These are phyloP conservation scores for Trachops cirrhosus DNA, from an alignment of 2,797 vertebrate species.

Conservation along the genomic window DNA sequence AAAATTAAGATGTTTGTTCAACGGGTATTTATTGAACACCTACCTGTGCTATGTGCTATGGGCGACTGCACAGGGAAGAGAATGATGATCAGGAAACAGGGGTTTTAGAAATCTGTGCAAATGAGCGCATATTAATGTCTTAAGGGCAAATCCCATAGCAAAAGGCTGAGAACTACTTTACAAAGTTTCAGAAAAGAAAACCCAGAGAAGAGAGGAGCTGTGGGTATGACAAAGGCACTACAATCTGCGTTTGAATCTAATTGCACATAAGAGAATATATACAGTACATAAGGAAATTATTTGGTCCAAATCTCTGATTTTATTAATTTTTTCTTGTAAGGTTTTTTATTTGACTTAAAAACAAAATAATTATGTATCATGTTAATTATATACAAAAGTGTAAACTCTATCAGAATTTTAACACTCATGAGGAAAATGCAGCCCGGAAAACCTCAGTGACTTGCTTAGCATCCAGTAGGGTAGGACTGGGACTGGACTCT, in stretches of 20 bases:
- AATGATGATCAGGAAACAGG: not conserved
- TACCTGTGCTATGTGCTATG: not conserved
- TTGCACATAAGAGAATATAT: not conserved
- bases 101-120: not conserved
- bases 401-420: not conserved
- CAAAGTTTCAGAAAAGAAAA: not conserved
- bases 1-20: not conserved
- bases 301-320: not conserved
- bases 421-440: not conserved
- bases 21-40: not conserved
- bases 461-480: not conserved
- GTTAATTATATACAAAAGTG: not conserved
- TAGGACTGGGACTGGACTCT: not conserved
- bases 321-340: not conserved
- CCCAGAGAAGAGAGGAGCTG: not conserved
- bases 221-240: not conserved
- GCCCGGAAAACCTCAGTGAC: not conserved
- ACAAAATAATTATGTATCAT: not conserved
- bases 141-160: not conserved
- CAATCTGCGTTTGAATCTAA: not conserved
- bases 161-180: not conserved
- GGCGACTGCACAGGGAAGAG: not conserved
- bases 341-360: not conserved
- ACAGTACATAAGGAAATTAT: not conserved
- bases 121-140: not conserved